phyloP scores from a whole-genome alignment of 2,113 vertebrate species.

The Dromiciops gliroides region DNA sequence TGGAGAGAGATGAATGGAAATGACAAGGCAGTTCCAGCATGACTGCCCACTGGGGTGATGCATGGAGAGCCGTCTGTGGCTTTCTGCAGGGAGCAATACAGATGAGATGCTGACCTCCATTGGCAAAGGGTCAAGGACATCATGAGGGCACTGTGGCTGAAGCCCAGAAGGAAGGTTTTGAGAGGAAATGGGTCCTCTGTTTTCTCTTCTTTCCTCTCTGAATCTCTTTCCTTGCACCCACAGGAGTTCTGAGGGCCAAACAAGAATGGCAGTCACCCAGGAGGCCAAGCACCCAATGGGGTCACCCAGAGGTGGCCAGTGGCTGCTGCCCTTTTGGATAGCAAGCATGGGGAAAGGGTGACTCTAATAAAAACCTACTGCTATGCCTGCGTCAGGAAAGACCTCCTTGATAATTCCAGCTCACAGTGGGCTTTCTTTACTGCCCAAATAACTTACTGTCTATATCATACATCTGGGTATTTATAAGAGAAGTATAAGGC shows the following conservation, averaged over 20 bases:
- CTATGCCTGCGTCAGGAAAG: not conserved
- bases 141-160: conserved; percentile 64
- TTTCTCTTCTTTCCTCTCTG: not conserved
- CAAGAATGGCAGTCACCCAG: not conserved
- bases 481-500: not conserved
- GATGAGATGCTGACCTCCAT: conserved; percentile 76
- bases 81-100: conserved; percentile 65
- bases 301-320: not conserved
- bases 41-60: conserved; percentile 80
- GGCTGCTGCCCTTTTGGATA: not conserved
- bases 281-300: not conserved
- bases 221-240: not conserved
- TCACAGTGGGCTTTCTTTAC: not conserved
- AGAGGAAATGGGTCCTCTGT: accelerated
- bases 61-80: conserved; percentile 73
- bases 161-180: not conserved
- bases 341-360: not conserved
- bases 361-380: not conserved
- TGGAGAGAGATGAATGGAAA: conserved; percentile 83
- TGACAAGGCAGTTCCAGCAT: conserved; percentile 74
- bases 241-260: not conserved
- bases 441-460: not conserved
- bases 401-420: not conserved
- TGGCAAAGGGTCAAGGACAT: conserved; percentile 72
- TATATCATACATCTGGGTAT: not conserved